phyloP scores from a whole-genome alignment of 1,140 invertebrate species.

The Aphelenchoides besseyi region DNA sequence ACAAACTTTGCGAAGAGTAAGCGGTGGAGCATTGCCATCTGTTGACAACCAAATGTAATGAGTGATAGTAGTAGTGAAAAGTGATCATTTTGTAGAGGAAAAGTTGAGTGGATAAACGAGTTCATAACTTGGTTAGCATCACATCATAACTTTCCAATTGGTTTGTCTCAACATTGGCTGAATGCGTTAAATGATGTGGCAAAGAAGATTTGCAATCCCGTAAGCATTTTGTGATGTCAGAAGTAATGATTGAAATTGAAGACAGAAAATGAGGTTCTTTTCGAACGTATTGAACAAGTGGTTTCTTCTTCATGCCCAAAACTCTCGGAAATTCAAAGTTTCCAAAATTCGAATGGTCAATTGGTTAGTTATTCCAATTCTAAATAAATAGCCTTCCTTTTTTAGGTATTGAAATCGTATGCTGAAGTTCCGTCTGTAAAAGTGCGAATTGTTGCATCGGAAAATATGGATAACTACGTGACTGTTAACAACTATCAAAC shows the following conservation, averaged over 20 bases:
- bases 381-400: not conserved
- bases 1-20: too few relatives aligned
- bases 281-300: constrained; percentile 4
- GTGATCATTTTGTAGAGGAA: not conserved
- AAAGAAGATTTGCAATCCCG: constrained; percentile 18
- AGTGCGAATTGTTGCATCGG: constrained; percentile 17
- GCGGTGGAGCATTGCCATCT: too few relatives aligned
- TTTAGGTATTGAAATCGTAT: constrained; percentile 22
- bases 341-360: constrained; percentile 18
- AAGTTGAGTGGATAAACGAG: constrained; percentile 24
- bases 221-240: constrained; percentile 4
- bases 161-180: constrained; percentile 8
- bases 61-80: too few relatives aligned
- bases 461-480: constrained; percentile 16
- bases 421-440: not conserved
- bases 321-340: constrained; percentile 7
- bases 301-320: constrained; percentile 5
- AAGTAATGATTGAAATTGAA: not conserved
- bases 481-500: constrained; percentile 21
- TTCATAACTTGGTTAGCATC: constrained; percentile 15
- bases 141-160: constrained; percentile 9
- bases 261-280: constrained; percentile 19
- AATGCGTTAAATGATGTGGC: constrained; percentile 22
- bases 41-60: too few relatives aligned
- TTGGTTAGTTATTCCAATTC: constrained; percentile 12